Evolutionary conservation across 2,113 vertebrate genomes (phyloP).

Genomic region (Pelecanoides urinatrix): DNA sequence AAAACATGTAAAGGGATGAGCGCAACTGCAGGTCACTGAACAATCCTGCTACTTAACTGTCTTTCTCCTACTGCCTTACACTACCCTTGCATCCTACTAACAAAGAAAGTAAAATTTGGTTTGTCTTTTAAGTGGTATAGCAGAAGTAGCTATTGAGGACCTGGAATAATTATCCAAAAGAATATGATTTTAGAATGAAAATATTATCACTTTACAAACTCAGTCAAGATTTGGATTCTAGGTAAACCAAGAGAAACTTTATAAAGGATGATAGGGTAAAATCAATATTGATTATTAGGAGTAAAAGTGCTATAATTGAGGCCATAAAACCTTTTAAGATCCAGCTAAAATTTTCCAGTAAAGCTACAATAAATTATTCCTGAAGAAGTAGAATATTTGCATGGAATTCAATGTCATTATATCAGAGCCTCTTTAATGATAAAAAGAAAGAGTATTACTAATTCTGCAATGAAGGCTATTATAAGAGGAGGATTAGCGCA

Average conservation of each 20-base stretch:
- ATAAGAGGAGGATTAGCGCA: slow-evolving; percentile 14
- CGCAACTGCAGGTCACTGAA: neutral
- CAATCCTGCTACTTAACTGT: neutral
- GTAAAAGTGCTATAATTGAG: slow-evolving; percentile 72
- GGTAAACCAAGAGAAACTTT: slow-evolving; percentile 47
- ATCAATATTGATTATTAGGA: slow-evolving; percentile 79
- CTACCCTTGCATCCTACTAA: neutral
- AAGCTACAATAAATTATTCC: slow-evolving; percentile 73
- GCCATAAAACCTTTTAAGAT: slow-evolving; percentile 76
- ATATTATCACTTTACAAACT: slow-evolving; percentile 30
- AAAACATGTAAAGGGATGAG: neutral
- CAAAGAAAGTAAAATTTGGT: neutral
- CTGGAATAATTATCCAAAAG: neutral
- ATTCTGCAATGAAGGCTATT: slow-evolving; percentile 38
- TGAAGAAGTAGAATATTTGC: slow-evolving; percentile 71
- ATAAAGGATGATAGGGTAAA: slow-evolving; percentile 61
- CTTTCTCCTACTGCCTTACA: neutral
- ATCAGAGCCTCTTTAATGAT: slow-evolving; percentile 24
- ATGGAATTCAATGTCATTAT: slow-evolving; percentile 64
- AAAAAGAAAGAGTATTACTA: slow-evolving; percentile 20
- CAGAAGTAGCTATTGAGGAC: neutral
- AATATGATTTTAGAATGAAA: slow-evolving; percentile 1
- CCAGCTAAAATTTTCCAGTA: slow-evolving; percentile 73
- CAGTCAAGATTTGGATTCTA: slow-evolving; percentile 34
- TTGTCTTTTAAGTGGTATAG: neutral